phyloP scores from a whole-genome alignment of 30 jellyfish, hydroid and myxozoan genomes.

The Morbakka virulenta region DNA sequence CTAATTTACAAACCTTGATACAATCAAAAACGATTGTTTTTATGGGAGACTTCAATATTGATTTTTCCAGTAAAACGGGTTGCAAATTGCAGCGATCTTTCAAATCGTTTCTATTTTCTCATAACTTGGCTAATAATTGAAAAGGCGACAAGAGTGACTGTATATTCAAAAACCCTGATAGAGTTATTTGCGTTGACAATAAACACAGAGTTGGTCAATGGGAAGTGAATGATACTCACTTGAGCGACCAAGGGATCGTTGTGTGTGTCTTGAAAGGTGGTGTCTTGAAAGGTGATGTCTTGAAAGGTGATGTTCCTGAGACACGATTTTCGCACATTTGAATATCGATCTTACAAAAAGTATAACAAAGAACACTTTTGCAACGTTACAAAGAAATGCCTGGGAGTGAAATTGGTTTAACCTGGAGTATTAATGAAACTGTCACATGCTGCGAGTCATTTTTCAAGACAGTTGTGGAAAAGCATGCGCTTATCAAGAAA shows the following conservation, averaged over 20 bases:
- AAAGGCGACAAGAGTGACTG: too few relatives aligned
- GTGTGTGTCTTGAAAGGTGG: constrained; percentile 6
- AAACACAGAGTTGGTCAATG: constrained; percentile 52
- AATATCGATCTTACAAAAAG: constrained; percentile 44
- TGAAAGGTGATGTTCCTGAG: constrained; percentile 41
- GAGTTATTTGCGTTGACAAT: constrained; percentile 4
- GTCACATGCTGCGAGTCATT: constrained; percentile 32
- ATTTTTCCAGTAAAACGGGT: too few relatives aligned
- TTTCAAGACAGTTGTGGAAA: constrained; percentile 48
- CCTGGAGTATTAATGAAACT: constrained; percentile 36
- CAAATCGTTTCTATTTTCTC: too few relatives aligned
- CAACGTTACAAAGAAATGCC: constrained; percentile 43
- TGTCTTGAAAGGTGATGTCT: too few relatives aligned
- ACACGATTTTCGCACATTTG: constrained; percentile 14
- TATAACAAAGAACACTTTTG: constrained; percentile 38
- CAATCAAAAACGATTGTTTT: too few relatives aligned
- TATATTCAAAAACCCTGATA: neutral
- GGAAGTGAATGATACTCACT: constrained; percentile 42
- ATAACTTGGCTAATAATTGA: too few relatives aligned
- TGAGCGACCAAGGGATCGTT: constrained; percentile 56
- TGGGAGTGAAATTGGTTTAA: constrained; percentile 29
- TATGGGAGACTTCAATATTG: too few relatives aligned
- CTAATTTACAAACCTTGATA: too few relatives aligned
- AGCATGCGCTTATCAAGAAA: constrained; percentile 34
- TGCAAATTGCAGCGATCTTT: too few relatives aligned